Evolutionary conservation across 2,797 vertebrate species (phyloP), one percentile per base, ranked within the genome.

Genomic region (Silurus aristotelis): DNA sequence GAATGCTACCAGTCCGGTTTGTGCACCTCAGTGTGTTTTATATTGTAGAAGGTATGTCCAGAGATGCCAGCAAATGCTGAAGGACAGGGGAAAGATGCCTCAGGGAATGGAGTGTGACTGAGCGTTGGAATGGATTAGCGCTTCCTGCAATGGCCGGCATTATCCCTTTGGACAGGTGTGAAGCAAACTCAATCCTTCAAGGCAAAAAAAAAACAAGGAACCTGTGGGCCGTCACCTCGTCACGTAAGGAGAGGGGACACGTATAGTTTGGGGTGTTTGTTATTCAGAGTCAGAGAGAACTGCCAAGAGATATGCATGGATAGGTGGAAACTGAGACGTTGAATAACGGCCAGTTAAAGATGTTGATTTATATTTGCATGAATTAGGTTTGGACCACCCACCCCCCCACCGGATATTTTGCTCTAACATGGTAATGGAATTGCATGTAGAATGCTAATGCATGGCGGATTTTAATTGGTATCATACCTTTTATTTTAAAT

Each of bases 91-190:
- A 22, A 86, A 89, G 88, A 81, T 73, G 90, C 92, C 92, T 90
- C 90, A 77, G 87, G 93, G 89, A 83, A 93, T 93, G 85, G 92
- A 93, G 93, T 93, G 93, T 94, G 94, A 94, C 94, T 93, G 94
- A 94, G 93, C 88, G 92, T 93, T 93, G 92, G 93, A 95, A 93
- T 93, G 95, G 94, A 95, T 95, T 95, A 95, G 92, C 92, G 90
- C 89, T 92, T 92, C 92, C 92, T 88, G 91, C 93, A 93, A 94
- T 93, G 92, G 92, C 90, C 89, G 90, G 93, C 92, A 90, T 94
- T 95, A 95, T 95, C 92, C 93, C 92, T 87, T 92, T 86, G 92
- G 94, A 94, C 94, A 95, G 94, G 95, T 95, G 94, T 94, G 94
- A 95, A 94, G 93, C 94, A 94, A 93, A 93, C 91, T 91, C 91